Conservation (phyloP, 2,888 invertebrate species). For the Microplitis deprimator region DNA sequence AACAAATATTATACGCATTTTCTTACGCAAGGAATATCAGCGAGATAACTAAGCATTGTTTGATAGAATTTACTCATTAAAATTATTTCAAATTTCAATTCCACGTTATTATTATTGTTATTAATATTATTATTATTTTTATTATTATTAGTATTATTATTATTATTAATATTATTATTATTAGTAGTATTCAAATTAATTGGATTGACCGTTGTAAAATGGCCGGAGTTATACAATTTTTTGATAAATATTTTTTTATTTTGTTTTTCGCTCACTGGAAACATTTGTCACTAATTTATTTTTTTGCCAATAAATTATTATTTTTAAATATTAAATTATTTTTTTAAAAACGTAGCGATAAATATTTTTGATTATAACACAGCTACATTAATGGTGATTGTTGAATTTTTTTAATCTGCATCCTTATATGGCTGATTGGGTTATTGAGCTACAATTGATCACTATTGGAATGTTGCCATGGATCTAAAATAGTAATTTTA, state of each 20-base stretch:
- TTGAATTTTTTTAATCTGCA: slow-evolving; percentile 57
- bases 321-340: slow-evolving; percentile 34
- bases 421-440: slow-evolving; percentile 57
- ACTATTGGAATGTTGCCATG: slow-evolving; percentile 62
- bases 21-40: slow-evolving; percentile 48
- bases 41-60: slow-evolving; percentile 52
- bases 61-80: slow-evolving; percentile 52
- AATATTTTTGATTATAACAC: slow-evolving; percentile 20
- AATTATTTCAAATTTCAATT: slow-evolving; percentile 44
- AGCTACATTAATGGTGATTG: slow-evolving; percentile 45
- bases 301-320: neutral
- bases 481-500: slow-evolving; percentile 63
- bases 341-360: slow-evolving; percentile 8
- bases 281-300: slow-evolving; percentile 50
- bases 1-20: slow-evolving; percentile 50
- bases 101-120: slow-evolving; percentile 29
- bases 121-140: slow-evolving; percentile 36
- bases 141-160: slow-evolving; percentile 31
- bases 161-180: slow-evolving; percentile 35
- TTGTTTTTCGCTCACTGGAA: slow-evolving; percentile 42
- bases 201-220: slow-evolving; percentile 4
- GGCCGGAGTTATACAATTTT: slow-evolving; percentile 1
- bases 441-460: slow-evolving; percentile 47
- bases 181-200: slow-evolving; percentile 18
- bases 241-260: neutral